Conservation (phyloP, 2,888 invertebrate genomes). For the Troglohyphantes excavatus region DNA sequence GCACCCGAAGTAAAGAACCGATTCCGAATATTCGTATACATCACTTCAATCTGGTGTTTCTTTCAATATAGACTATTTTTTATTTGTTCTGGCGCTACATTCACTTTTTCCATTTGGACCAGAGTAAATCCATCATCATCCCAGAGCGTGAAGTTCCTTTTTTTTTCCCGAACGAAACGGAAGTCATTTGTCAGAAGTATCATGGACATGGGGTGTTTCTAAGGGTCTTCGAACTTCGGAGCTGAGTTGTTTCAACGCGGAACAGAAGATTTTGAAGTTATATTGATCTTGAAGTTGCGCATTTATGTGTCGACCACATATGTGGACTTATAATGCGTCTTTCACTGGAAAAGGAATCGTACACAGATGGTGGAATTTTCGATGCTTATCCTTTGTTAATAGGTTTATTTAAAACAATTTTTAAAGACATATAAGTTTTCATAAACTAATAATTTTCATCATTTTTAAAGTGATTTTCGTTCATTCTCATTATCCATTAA, state of each 20-base stretch:
- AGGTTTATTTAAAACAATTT: too few species aligned
- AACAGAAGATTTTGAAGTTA: background rate
- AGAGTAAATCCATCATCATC: conserved; percentile 37
- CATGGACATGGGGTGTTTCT: conserved; percentile 4
- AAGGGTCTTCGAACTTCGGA: background rate
- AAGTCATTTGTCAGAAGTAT: background rate
- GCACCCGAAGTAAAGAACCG: background rate
- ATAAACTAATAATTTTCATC: too few species aligned
- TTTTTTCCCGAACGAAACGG: background rate
- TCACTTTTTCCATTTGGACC: conserved; percentile 25
- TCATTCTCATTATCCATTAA: too few species aligned
- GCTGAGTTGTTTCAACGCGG: background rate
- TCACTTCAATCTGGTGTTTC: conserved; percentile 9
- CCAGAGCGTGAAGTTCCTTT: background rate
- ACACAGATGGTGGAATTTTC: too few species aligned
- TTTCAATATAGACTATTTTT: background rate
- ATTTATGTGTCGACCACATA: background rate
- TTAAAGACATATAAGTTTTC: too few species aligned
- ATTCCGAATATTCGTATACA: background rate
- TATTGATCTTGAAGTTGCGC: background rate
- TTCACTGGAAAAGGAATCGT: too few species aligned
- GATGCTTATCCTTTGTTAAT: too few species aligned
- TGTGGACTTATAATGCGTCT: too few species aligned
- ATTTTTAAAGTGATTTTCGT: too few species aligned
- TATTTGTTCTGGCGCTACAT: background rate